A percentile compares a stretch with the other conserved stretches of the same genome.
These are phyloP conservation scores for Staurois parvus DNA, from an alignment of 2,797 vertebrate species.

Conservation along the genomic window DNA sequence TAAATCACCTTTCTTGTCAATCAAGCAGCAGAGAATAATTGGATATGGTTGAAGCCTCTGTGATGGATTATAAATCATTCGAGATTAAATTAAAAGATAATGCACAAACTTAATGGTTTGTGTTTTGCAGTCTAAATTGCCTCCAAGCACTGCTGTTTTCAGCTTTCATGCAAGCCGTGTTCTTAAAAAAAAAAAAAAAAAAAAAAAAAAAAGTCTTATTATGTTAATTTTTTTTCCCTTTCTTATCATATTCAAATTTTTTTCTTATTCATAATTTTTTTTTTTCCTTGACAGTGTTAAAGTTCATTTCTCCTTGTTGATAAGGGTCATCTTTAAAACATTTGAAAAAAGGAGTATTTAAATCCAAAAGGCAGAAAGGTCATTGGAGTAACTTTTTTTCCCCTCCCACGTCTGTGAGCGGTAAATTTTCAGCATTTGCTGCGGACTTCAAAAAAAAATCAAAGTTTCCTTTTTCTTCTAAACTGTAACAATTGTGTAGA, in stretches of 20 bases:
- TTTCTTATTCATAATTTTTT: conserved; percentile 18
- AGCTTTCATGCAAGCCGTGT: conserved; percentile 98
- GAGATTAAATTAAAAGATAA: conserved; percentile 99
- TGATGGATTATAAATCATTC: conserved; percentile 99
- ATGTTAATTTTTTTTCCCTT: conserved; percentile 16
- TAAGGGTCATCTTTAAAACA: neutral
- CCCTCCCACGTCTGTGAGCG: neutral
- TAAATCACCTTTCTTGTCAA: conserved; percentile 99
- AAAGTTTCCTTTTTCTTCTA: too few species aligned
- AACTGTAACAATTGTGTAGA: too few species aligned
- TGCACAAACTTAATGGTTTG: conserved; percentile 99
- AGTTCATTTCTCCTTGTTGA: conserved; percentile 19
- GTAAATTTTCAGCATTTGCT: neutral
- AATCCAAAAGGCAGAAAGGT: neutral
- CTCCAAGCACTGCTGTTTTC: conserved; percentile 97
- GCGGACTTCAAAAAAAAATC: too few species aligned
- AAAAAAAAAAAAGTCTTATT: conserved; percentile 64
- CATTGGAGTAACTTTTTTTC: neutral
- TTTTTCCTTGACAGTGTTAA: neutral
- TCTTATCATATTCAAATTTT: conserved; percentile 45
- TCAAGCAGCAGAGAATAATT: conserved; percentile 99
- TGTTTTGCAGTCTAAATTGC: conserved; percentile 99
- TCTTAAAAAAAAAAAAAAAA: conserved; percentile 76
- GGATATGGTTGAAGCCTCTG: conserved; percentile 99
- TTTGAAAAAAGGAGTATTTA: conserved; percentile 18